These are phyloP conservation scores for Spisula solida DNA, from an alignment of 2,888 invertebrate species.

Conservation along the genomic window DNA sequence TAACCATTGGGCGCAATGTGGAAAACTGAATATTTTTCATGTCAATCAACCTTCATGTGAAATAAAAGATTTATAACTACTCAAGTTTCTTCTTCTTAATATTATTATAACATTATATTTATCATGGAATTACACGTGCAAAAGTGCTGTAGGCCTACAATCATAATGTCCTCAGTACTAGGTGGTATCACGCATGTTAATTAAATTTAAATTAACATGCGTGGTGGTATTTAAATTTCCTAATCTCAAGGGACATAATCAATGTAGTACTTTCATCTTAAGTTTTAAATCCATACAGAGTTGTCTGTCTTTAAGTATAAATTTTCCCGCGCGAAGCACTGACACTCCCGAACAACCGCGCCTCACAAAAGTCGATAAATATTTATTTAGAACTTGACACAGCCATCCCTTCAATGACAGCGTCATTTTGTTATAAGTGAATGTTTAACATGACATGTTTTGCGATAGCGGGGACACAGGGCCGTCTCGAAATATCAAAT, in stretches of 20 bases:
- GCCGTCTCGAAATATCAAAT: too few relatives aligned
- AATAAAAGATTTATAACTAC: constrained; percentile 58
- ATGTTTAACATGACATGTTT: neutral
- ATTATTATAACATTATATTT: too few relatives aligned
- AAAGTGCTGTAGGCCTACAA: too few relatives aligned
- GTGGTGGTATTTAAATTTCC: too few relatives aligned
- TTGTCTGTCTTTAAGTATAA: neutral
- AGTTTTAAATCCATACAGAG: neutral
- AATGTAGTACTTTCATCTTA: neutral
- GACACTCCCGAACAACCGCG: too few relatives aligned
- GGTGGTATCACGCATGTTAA: too few relatives aligned
- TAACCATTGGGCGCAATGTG: constrained; percentile 88
- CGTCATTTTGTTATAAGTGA: neutral
- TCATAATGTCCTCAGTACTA: too few relatives aligned
- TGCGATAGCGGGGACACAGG: neutral
- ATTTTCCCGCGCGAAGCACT: neutral
- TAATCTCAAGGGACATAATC: constrained; percentile 1
- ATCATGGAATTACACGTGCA: too few relatives aligned
- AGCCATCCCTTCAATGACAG: neutral
- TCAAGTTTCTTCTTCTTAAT: too few relatives aligned
- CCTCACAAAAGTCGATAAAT: neutral
- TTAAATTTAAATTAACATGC: too few relatives aligned
- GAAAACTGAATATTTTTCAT: constrained; percentile 87
- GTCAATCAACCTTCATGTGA: constrained; percentile 80
- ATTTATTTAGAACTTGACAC: neutral